Percentiles rank a stretch among this genome's conserved stretches.
These are phyloP conservation scores for Stenurella melanura DNA, from an alignment of 2,888 invertebrate species.

Conservation along the genomic window DNA sequence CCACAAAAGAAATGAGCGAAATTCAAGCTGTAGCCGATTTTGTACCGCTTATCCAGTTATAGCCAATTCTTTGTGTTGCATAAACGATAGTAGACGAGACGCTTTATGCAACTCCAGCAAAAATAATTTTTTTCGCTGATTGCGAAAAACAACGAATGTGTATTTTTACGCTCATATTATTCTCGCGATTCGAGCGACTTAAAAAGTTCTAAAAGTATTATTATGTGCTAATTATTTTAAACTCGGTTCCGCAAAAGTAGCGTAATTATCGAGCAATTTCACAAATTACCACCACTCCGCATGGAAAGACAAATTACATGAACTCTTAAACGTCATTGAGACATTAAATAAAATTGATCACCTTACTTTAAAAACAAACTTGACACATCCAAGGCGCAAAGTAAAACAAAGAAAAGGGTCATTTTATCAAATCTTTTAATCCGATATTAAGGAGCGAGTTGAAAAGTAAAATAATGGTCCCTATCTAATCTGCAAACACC, in stretches of 20 bases:
- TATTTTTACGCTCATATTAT: not conserved
- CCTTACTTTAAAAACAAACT: conserved; percentile 42
- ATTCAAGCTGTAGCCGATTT: no score
- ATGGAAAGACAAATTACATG: conserved; percentile 42
- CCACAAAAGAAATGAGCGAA: no score
- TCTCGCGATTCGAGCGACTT: not conserved
- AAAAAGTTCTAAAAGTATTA: not conserved
- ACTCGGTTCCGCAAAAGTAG: not conserved
- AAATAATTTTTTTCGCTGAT: no score
- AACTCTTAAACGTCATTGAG: conserved; percentile 43
- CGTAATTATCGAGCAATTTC: conserved; percentile 28
- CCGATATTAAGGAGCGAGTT: conserved; percentile 60
- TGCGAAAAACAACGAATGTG: no score
- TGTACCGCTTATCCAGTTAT: no score
- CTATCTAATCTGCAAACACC: conserved; percentile 63
- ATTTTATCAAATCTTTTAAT: conserved; percentile 49
- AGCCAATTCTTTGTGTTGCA: no score
- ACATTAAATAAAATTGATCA: conserved; percentile 44
- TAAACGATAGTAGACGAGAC: no score
- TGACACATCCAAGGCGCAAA: conserved; percentile 37
- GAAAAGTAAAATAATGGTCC: conserved; percentile 63
- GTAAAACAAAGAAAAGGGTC: conserved; percentile 37
- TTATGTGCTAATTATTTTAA: conserved; percentile 17
- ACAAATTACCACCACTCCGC: conserved; percentile 21
- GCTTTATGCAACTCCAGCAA: no score